Conservation (phyloP, 2,113 vertebrate genomes). For the Nothoprocta pentlandii region DNA sequence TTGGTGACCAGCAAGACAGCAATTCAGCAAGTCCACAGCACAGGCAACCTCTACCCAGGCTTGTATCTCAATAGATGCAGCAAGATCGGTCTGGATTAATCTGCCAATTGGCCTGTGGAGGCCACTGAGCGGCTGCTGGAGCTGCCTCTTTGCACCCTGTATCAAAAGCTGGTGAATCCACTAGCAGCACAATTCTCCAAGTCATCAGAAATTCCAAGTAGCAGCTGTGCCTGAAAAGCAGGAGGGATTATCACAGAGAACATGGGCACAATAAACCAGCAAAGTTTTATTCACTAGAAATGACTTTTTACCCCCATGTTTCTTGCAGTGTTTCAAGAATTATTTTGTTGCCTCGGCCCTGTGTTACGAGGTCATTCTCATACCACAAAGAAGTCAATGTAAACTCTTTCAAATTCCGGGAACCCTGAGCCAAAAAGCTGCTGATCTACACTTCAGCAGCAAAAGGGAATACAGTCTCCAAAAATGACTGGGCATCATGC, state of each 20-base stretch:
- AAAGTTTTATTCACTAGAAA: neutral
- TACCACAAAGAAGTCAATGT: neutral
- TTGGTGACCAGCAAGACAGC: neutral
- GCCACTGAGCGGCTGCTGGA: neutral
- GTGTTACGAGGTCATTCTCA: neutral
- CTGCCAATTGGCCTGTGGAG: neutral
- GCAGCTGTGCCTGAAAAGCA: neutral
- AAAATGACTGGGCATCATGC: rapidly evolving
- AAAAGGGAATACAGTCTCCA: neutral
- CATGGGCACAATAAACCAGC: neutral
- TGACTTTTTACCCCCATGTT: rapidly evolving
- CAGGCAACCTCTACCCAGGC: rapidly evolving
- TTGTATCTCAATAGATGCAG: neutral
- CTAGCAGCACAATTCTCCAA: rapidly evolving
- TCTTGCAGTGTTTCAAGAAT: neutral
- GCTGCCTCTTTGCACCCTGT: neutral
- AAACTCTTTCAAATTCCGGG: neutral
- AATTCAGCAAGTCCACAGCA: neutral
- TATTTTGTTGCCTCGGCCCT: neutral
- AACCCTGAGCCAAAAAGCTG: neutral
- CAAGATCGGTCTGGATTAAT: neutral
- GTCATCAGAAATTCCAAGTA: neutral
- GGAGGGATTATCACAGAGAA: neutral
- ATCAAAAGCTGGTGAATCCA: neutral
- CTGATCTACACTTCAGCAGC: rapidly evolving